Base-by-base conservation (phyloP, 2,888 invertebrate species). In the Cryptus viduatorius region DNA sequence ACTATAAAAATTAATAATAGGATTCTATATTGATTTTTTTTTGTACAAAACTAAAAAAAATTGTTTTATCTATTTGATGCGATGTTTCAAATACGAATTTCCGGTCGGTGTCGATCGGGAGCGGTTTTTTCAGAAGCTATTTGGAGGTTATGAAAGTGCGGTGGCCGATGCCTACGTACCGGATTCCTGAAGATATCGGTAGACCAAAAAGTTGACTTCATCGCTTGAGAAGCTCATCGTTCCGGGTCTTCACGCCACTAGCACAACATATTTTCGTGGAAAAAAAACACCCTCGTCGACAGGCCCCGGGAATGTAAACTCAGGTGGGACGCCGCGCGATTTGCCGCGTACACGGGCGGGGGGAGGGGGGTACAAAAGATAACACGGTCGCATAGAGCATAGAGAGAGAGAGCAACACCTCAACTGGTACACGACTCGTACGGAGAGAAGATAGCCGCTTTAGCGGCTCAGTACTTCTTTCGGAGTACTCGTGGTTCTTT, bases 151-250 rank as follows among this genome's bases (percentile, higher is more conserved):
- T 71, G 75, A 69, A 50, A 10, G 29, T 7, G 5, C 14, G 42
- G 7, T 29, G 48, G 48, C 16, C 46, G 71, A 82, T 53, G 16
- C 44, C 56, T 79, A 92, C 95, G 92, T 94, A 99, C 99, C 99
- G 91, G 99, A 99, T 95, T 99, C 99, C 94, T 99, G 99, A 86
- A 99, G 95, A 94, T 99, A 99, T 92, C 99, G 96, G 94, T 99
- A 99, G 85, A 99, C 99, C 89, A 99, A 95, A 94, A 98, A 99
- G 94, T 99, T 99, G 10, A 99, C 98, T 96, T 99, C 99, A 94
- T 99, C 99, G 94, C 99, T 99, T 90, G 98, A 98, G 94, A 99
- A 99, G 96, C 98, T 99, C 99, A 99, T 99, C 86, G 88, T 93
- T 91, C 82, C 87, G 84, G 69, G 78, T 79, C 87, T 89, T 88